phyloP scores from a whole-genome alignment of 2,888 invertebrate species.

The Rhyacophila evoluta region DNA sequence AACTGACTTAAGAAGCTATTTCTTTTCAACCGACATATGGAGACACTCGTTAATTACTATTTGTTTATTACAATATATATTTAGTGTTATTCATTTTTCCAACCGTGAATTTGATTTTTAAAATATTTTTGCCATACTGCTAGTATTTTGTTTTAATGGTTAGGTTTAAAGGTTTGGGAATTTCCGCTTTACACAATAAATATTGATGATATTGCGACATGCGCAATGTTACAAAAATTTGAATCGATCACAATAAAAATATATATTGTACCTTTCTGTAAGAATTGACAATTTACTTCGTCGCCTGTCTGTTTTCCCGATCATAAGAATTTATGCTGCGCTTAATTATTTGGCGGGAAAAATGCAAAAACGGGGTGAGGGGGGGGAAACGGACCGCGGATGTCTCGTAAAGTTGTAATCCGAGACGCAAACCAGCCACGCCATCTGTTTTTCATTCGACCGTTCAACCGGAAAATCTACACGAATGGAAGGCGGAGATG shows the following conservation, averaged over 20 bases:
- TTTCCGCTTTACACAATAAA: background rate
- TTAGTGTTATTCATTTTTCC: too few species aligned
- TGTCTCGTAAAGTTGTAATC: slow-evolving; percentile 35
- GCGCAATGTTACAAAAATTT: too few species aligned
- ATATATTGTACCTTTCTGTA: too few species aligned
- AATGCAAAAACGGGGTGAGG: background rate
- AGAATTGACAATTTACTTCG: background rate
- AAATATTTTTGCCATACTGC: too few species aligned
- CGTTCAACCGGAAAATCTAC: slow-evolving; percentile 48
- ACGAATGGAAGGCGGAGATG: slow-evolving; percentile 32
- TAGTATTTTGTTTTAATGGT: too few species aligned
- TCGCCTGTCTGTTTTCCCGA: background rate
- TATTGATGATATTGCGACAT: background rate
- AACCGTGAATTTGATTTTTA: too few species aligned
- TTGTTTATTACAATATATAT: too few species aligned
- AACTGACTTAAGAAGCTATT: too few species aligned
- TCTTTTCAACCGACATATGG: too few species aligned
- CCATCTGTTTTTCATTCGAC: slow-evolving; percentile 48
- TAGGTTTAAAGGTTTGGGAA: too few species aligned
- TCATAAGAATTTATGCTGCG: background rate
- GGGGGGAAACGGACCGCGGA: background rate
- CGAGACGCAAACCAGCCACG: slow-evolving; percentile 42
- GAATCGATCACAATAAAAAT: too few species aligned
- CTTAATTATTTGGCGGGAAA: slow-evolving; percentile 2
- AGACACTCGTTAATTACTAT: too few species aligned